Conservation (phyloP, 1,140 invertebrate species). For the Dreissena rostriformis region DNA sequence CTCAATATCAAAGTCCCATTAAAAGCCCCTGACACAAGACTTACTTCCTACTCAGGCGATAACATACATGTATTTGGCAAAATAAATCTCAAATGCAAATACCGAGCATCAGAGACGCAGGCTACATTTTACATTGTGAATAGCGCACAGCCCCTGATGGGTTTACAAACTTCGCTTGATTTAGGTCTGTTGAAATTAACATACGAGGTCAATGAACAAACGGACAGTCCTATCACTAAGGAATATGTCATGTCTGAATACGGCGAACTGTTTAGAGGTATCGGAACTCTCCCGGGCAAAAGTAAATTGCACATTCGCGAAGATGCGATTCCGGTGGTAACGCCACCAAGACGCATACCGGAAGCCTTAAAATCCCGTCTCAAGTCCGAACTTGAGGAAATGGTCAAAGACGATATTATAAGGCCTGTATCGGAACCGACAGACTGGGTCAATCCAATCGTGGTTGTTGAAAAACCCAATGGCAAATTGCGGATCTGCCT, state of each 20-base stretch:
- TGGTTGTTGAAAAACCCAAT: conserved; percentile 61
- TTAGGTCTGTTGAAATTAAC: conserved; percentile 3
- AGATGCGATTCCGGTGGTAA: conserved; percentile 24
- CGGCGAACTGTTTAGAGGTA: conserved; percentile 32
- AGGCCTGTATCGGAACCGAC: conserved; percentile 69
- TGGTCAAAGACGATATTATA: conserved; percentile 65
- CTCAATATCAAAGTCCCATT: neutral
- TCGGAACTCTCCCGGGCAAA: conserved; percentile 39
- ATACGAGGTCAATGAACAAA: neutral
- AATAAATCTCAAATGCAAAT: neutral
- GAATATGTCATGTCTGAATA: conserved; percentile 8
- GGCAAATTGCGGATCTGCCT: conserved; percentile 65
- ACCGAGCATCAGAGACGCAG: neutral
- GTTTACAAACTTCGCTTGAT: neutral
- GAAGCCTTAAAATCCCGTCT: conserved; percentile 9
- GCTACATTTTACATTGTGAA: neutral
- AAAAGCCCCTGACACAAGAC: neutral
- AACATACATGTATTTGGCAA: neutral
- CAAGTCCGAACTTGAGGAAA: conserved; percentile 21
- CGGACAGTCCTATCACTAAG: neutral
- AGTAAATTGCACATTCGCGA: conserved; percentile 27
- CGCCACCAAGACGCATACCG: conserved; percentile 31
- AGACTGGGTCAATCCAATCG: conserved; percentile 64
- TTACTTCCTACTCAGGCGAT: neutral
- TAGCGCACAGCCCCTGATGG: neutral